Evolutionary conservation across 2,797 vertebrate species (phyloP).

Genomic region (Denticeps clupeoides): DNA sequence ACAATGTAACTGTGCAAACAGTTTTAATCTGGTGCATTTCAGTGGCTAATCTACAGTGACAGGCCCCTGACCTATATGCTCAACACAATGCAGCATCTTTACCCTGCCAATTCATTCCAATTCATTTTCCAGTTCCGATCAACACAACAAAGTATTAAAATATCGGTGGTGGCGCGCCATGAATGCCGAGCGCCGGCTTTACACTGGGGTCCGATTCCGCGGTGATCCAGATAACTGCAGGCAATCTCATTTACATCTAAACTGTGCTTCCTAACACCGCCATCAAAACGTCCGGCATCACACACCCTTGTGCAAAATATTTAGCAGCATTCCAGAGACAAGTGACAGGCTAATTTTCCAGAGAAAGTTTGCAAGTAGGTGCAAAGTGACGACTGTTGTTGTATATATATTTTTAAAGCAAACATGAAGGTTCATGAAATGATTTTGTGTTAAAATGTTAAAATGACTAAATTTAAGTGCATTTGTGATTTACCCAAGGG

Average conservation of each 20-base stretch:
- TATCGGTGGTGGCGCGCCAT: background rate
- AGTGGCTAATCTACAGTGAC: no score
- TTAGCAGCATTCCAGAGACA: no score
- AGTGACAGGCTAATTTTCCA: constrained; percentile 4
- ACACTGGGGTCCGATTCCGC: constrained; percentile 1
- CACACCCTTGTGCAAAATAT: background rate
- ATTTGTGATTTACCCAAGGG: background rate
- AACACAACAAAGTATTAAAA: background rate
- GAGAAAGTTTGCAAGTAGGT: constrained; percentile 1
- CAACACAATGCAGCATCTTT: no score
- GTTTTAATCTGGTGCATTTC: no score
- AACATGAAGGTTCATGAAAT: constrained; percentile 1
- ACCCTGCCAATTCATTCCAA: background rate
- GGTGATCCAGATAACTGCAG: constrained; percentile 6
- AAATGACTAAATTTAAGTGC: constrained; percentile 2
- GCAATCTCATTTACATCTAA: constrained; percentile 13
- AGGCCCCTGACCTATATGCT: no score
- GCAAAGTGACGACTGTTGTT: constrained; percentile 3
- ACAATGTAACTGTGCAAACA: no score
- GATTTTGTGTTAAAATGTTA: background rate
- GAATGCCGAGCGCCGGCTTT: constrained; percentile 12
- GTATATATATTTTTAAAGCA: no score
- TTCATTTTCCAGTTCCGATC: background rate
- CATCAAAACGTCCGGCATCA: constrained; percentile 1
- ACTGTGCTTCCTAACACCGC: constrained; percentile 1